Evolutionary conservation across 2,888 invertebrate genomes (phyloP).

Genomic region (Pollenia amentaria): DNA sequence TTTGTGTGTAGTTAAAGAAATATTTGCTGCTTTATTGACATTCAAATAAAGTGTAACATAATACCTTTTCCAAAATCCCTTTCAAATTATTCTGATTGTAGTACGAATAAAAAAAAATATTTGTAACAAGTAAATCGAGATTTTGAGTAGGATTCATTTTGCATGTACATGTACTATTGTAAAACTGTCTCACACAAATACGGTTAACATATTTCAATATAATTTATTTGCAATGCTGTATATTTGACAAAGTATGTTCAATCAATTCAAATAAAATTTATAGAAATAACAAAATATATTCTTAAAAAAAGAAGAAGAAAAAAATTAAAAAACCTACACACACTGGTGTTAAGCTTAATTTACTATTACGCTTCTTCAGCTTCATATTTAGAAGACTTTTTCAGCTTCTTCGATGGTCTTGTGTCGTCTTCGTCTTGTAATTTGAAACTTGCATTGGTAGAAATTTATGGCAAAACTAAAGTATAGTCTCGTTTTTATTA

Average conservation of each 20-base stretch:
- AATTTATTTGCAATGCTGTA: constrained; percentile 62
- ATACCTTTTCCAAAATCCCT: background rate
- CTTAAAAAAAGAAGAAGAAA: constrained; percentile 15
- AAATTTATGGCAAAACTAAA: constrained; percentile 70
- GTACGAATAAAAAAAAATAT: constrained; percentile 28
- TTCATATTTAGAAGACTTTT: constrained; percentile 1
- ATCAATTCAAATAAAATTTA: constrained; percentile 71
- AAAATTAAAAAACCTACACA: constrained; percentile 63
- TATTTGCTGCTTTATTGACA: too few species aligned
- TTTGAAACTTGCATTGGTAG: constrained; percentile 55
- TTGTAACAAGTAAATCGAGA: constrained; percentile 9
- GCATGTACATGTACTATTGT: constrained; percentile 54
- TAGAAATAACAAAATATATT: constrained; percentile 59
- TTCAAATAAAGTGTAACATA: background rate
- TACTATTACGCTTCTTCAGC: constrained; percentile 30
- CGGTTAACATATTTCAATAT: constrained; percentile 63
- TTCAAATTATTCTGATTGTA: constrained; percentile 24
- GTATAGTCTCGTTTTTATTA: constrained; percentile 65
- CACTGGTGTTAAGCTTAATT: constrained; percentile 26
- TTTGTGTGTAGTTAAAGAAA: too few species aligned
- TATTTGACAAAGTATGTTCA: constrained; percentile 70
- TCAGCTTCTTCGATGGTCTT: constrained; percentile 29
- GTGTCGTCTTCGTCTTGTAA: constrained; percentile 57
- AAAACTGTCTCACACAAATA: constrained; percentile 60
- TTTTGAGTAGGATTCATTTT: constrained; percentile 64